Evolutionary conservation across 1,140 invertebrate genomes (phyloP).

Genomic region (Pissodes strobi): DNA sequence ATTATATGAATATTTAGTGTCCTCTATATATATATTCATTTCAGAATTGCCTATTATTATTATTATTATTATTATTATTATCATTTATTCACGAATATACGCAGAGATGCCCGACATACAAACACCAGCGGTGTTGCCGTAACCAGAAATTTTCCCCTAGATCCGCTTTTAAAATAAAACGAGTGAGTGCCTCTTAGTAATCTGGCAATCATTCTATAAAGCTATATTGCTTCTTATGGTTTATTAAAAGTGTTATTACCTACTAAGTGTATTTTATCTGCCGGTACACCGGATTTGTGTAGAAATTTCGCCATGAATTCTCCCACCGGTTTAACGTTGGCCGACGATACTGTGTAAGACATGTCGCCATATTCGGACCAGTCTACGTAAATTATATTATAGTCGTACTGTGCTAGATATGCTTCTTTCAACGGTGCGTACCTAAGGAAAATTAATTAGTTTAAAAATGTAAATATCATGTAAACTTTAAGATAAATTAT

Average conservation of each 20-base stretch:
- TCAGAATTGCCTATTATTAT: too few relatives aligned
- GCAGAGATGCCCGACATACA: too few relatives aligned
- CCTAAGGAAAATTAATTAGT: constrained; percentile 16
- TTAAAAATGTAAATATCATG: too few relatives aligned
- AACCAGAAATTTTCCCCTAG: too few relatives aligned
- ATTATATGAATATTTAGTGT: too few relatives aligned
- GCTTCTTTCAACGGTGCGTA: constrained; percentile 44
- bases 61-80: too few relatives aligned
- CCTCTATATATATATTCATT: too few relatives aligned
- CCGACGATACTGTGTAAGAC: constrained; percentile 29
- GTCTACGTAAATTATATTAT: constrained; percentile 67
- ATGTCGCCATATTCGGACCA: constrained; percentile 47
- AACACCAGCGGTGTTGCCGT: too few relatives aligned
- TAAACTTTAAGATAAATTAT: too few relatives aligned
- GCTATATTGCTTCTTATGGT: not conserved
- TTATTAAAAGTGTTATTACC: constrained; percentile 21
- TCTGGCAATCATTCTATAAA: not conserved
- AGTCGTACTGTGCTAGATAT: constrained; percentile 60
- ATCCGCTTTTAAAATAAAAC: too few relatives aligned
- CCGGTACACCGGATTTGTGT: constrained; percentile 13
- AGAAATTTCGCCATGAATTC: constrained; percentile 40
- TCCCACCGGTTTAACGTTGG: constrained; percentile 39
- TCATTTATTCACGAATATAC: too few relatives aligned
- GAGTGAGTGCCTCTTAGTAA: not conserved
- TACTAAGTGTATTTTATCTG: constrained; percentile 39